phyloP scores from a whole-genome alignment of 2,113 vertebrate species.

The Fulica atra region DNA sequence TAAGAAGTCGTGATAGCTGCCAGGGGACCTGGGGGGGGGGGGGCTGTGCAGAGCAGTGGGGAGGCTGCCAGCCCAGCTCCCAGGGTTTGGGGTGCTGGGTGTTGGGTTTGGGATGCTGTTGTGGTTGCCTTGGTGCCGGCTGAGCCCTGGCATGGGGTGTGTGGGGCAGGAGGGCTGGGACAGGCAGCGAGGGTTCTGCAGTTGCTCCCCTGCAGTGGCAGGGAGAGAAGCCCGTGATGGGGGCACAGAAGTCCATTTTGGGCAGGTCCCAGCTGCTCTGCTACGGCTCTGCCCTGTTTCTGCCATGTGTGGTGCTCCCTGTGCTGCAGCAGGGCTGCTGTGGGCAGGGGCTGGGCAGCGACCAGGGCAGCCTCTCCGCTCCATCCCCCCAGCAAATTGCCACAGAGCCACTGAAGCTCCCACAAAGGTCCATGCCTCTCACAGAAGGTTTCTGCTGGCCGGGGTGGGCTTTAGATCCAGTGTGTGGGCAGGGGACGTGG shows the following conservation, averaged over 20 bases:
- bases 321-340: rapidly evolving
- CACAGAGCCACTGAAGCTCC: neutral
- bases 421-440: neutral
- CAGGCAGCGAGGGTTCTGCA: neutral
- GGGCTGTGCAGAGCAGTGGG: neutral
- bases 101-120: neutral
- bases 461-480: neutral
- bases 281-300: rapidly evolving
- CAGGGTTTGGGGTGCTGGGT: rapidly evolving
- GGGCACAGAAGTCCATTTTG: neutral
- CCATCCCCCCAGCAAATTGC: neutral
- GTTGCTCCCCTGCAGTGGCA: neutral
- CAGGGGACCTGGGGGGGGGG: neutral
- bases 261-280: neutral
- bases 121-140: neutral
- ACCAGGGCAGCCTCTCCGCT: rapidly evolving
- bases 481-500: neutral
- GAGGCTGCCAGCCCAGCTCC: neutral
- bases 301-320: neutral
- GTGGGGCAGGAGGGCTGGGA: neutral
- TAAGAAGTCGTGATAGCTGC: conserved; percentile 5
- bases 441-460: neutral
- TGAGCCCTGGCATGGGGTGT: neutral
- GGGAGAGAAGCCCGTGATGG: neutral
- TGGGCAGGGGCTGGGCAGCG: neutral